Percentiles rank a stretch among this genome's conserved stretches.
Conservation (phyloP, 1,140 invertebrate genomes). For the Trichomalopsis sarcophagae region DNA sequence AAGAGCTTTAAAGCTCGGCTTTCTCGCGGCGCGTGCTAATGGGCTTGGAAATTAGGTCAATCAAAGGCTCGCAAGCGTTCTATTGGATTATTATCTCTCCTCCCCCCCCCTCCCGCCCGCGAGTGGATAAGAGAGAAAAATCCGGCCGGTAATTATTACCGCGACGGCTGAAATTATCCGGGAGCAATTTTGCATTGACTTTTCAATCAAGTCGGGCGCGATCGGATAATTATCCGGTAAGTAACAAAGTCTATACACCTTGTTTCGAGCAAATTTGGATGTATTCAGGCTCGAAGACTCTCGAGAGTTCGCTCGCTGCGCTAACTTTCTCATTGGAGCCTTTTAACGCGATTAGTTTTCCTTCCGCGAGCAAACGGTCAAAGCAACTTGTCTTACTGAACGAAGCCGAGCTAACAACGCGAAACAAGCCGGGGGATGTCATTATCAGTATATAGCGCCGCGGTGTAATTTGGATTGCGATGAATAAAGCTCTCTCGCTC, state of each 20-base stretch:
- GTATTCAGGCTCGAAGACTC: too few relatives aligned
- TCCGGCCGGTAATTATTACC: neutral
- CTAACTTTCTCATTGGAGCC: neutral
- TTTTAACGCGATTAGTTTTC: neutral
- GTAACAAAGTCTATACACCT: too few relatives aligned
- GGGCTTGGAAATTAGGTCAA: conserved; percentile 36
- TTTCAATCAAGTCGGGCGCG: too few relatives aligned
- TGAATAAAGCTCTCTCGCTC: too few relatives aligned
- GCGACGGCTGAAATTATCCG: too few relatives aligned
- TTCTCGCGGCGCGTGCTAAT: conserved; percentile 10
- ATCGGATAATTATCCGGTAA: too few relatives aligned
- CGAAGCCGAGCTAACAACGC: neutral
- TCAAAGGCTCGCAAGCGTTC: conserved; percentile 18
- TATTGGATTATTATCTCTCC: neutral
- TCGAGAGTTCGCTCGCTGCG: too few relatives aligned
- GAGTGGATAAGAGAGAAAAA: neutral
- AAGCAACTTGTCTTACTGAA: neutral
- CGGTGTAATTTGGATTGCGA: neutral
- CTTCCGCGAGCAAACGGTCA: neutral
- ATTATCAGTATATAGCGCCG: neutral
- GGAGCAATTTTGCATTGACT: too few relatives aligned
- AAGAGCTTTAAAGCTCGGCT: conserved; percentile 7
- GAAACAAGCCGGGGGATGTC: too few relatives aligned
- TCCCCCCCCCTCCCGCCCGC: too few relatives aligned
- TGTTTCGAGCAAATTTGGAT: too few relatives aligned